Conservation (phyloP, 2,113 vertebrate genomes). For the Pimephales promelas region DNA sequence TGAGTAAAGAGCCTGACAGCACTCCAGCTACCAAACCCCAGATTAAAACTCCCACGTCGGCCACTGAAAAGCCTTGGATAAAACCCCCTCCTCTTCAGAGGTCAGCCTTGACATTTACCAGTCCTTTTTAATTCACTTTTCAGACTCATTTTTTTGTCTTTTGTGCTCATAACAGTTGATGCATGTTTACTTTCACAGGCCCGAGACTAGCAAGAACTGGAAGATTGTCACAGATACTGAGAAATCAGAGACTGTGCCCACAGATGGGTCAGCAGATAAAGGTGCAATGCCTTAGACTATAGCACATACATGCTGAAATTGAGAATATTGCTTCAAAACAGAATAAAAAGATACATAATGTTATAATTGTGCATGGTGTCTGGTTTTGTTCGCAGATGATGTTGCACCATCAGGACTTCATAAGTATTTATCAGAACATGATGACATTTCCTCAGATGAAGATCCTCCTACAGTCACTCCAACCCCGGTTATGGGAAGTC, state of each 20-base stretch:
- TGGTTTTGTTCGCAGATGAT: conserved; percentile 55
- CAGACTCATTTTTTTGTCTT: background rate
- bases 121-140: background rate
- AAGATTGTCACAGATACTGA: conserved; percentile 78
- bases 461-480: conserved; percentile 70
- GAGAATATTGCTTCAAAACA: background rate
- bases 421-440: conserved; percentile 66
- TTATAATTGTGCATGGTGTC: background rate
- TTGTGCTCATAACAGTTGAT: background rate
- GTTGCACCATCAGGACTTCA: conserved; percentile 53
- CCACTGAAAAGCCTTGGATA: conserved; percentile 78
- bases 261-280: conserved; percentile 76
- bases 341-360: background rate
- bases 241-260: conserved; percentile 69
- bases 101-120: conserved; percentile 62
- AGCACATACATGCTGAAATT: conserved; percentile 39
- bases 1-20: conserved; percentile 81
- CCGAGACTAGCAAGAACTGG: conserved; percentile 78
- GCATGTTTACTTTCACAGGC: conserved; percentile 64
- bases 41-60: conserved; percentile 77
- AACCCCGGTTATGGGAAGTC: conserved; percentile 60
- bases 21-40: conserved; percentile 79
- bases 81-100: conserved; percentile 79
- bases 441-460: conserved; percentile 69
- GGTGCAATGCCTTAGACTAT: conserved; percentile 67